Evolutionary conservation across 2,888 invertebrate genomes (phyloP).

Genomic region (Lobophora halterata): DNA sequence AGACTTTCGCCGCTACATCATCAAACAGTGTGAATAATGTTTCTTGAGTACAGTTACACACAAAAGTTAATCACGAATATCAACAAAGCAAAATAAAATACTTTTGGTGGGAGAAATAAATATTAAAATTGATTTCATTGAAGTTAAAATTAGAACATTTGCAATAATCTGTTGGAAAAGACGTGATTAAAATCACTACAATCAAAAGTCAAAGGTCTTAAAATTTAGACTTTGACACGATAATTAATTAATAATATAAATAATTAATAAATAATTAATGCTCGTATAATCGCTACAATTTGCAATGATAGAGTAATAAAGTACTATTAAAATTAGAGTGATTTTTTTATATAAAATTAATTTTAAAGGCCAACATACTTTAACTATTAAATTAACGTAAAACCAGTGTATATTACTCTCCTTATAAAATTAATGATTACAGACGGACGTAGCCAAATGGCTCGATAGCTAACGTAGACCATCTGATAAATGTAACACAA

Average conservation of each 20-base stretch:
- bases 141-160: too few species aligned
- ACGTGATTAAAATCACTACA: too few species aligned
- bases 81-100: slow-evolving; percentile 32
- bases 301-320: neutral
- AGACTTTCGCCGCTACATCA: slow-evolving; percentile 88
- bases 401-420: slow-evolving; percentile 31
- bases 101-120: slow-evolving; percentile 1
- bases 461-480: slow-evolving; percentile 59
- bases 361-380: slow-evolving; percentile 36
- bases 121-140: too few species aligned
- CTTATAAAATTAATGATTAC: slow-evolving; percentile 48
- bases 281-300: too few species aligned
- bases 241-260: too few species aligned
- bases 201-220: too few species aligned
- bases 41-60: slow-evolving; percentile 1
- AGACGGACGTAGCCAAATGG: slow-evolving; percentile 61
- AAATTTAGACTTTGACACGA: too few species aligned
- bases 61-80: slow-evolving; percentile 54
- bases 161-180: too few species aligned
- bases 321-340: slow-evolving; percentile 2
- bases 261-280: too few species aligned
- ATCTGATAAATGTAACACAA: slow-evolving; percentile 65
- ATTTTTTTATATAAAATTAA: neutral
- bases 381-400: neutral
- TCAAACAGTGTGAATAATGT: slow-evolving; percentile 37